Evolutionary conservation across 2,888 invertebrate genomes (phyloP), one percentile per base, ranked within the genome.

Genomic region (Protophormia terraenovae): DNA sequence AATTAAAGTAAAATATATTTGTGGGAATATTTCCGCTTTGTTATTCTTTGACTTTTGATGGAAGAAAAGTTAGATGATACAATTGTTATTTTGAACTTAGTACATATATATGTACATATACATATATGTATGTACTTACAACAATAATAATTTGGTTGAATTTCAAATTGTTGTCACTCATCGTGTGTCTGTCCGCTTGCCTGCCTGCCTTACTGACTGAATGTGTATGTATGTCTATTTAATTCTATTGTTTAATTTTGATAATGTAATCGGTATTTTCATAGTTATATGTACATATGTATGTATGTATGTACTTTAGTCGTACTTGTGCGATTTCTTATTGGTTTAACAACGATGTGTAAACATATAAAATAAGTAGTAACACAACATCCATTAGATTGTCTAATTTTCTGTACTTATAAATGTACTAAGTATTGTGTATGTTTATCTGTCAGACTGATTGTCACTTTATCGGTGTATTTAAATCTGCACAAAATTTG

Each of bases 1-100:
- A 55, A 71, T 38, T n/a, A 60, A 67, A 75, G 24, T 69, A 6
- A 69, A 55, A 66, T 58, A 64, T 35, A 76, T 84, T 76, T 84
- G 80, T 80, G 84, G 76, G 71, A 76, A 83, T 53, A 73, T 69
- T 62, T 62, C 73, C 50, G 78, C 45, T 78, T 67, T 58, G 29
- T 66, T 22, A 16, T 24, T 10, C 3, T 47, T n/a, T 32, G 16
- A 45, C 12, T 55, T 29, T 41, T 29, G 29, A 53, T 41, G 41
- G 32, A 67, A 67, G 27, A 73, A 50, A 60, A 55, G 16, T 50
- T 1, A 27, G n/a, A 55, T 67, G 32, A 58, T 58, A 55, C 76
- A 29, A 76, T 71, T 76, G 75, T 76, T 62, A 58, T 66, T 47
- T 55, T 14, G 14, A 24, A 24, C 22, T 47, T n/a, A n/a, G n/a